Evolutionary conservation across 2,113 vertebrate species (phyloP).

Genomic region (Coptodon rendalli): DNA sequence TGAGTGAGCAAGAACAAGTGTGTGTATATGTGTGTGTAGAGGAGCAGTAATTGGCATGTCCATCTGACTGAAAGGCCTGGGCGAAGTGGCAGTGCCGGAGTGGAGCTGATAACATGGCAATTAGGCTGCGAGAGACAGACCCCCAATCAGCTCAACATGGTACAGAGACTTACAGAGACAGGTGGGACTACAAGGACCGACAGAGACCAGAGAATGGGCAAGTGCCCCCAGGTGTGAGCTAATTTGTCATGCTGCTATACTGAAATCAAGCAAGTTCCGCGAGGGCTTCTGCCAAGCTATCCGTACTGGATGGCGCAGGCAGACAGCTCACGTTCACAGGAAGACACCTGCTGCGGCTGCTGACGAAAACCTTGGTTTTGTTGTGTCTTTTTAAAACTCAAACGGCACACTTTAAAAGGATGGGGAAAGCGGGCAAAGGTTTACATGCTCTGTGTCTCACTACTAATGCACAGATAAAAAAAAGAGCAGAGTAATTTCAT

Average conservation of each 20-base stretch:
- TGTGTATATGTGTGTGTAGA: neutral
- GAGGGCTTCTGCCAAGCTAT: neutral
- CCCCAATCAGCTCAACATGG: slow-evolving; percentile 33
- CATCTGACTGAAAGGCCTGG: slow-evolving; percentile 36
- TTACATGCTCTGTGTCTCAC: neutral
- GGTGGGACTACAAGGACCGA: slow-evolving; percentile 5
- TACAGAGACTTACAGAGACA: slow-evolving; percentile 12
- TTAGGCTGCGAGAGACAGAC: slow-evolving; percentile 37
- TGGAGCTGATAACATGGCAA: slow-evolving; percentile 53
- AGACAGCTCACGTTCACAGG: neutral
- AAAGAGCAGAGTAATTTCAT: slow-evolving; percentile 3
- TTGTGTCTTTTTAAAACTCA: neutral
- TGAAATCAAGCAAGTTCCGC: neutral
- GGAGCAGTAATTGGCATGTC: slow-evolving; percentile 49
- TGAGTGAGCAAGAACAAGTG: neutral
- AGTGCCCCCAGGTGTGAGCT: slow-evolving; percentile 29
- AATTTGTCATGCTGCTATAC: slow-evolving; percentile 37
- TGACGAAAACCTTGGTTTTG: neutral
- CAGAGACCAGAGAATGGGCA: neutral
- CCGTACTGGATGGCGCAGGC: neutral
- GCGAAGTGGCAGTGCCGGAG: slow-evolving; percentile 38
- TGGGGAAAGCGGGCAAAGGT: neutral
- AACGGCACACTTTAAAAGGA: neutral
- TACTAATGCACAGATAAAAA: neutral
- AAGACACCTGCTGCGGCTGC: neutral